These are phyloP conservation scores for Caenorhabditis imperialis DNA, from an alignment of 2,888 invertebrate genomes.

Conservation along the genomic window DNA sequence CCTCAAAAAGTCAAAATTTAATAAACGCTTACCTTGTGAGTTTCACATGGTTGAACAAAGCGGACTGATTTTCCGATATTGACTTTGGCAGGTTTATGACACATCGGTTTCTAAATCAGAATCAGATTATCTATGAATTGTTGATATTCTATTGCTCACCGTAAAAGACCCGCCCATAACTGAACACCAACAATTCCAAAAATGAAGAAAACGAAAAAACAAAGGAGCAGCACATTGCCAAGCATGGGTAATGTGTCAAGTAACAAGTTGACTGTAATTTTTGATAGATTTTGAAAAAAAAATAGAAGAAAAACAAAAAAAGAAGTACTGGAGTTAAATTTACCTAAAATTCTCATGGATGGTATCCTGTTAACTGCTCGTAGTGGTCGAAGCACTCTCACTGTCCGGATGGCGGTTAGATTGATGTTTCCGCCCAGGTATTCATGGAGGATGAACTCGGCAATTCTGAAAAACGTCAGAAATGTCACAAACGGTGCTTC, in stretches of 20 bases:
- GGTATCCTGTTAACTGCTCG: slow-evolving; percentile 99
- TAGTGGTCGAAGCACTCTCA: slow-evolving; percentile 94
- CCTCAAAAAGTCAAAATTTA: no score
- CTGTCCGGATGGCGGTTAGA: slow-evolving; percentile 96
- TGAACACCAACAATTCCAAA: slow-evolving; percentile 99
- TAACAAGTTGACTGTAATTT: slow-evolving; percentile 90
- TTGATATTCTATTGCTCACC: no score
- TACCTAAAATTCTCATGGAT: slow-evolving; percentile 82
- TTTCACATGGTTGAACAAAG: slow-evolving; percentile 69
- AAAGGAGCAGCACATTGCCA: slow-evolving; percentile 94
- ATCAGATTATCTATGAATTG: no score
- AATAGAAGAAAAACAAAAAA: no score
- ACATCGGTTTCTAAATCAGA: slow-evolving; percentile 77
- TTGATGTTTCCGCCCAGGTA: slow-evolving; percentile 93
- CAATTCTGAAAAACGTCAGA: slow-evolving; percentile 79
- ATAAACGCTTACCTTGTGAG: slow-evolving; percentile 62
- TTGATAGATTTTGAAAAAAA: no score
- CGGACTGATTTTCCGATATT: slow-evolving; percentile 65
- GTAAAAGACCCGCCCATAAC: slow-evolving; percentile 96
- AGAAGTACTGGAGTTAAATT: not conserved
- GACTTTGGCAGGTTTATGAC: slow-evolving; percentile 73
- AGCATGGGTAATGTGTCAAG: slow-evolving; percentile 99
- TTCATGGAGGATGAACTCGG: slow-evolving; percentile 83
- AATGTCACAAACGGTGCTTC: no score
- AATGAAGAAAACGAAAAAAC: slow-evolving; percentile 99